Evolutionary conservation across 2,888 invertebrate species (phyloP), one percentile per base, ranked within the genome.

Genomic region (Serripes groenlandicus): DNA sequence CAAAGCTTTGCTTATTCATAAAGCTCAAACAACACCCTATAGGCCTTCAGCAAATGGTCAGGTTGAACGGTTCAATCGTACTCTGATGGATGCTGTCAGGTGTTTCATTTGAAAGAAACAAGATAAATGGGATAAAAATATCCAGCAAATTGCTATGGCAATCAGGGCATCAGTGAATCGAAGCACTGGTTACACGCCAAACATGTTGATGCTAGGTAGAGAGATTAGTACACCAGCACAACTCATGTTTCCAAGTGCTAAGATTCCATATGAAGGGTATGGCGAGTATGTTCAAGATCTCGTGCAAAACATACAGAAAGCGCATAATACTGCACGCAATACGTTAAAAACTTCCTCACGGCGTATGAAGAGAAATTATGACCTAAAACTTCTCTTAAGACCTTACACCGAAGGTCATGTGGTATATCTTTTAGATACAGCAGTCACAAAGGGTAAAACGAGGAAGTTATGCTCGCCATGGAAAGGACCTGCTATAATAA

Each of bases 331-430:
- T 2, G 75, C 79, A 15, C 23, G 75, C 11, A 23, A n/a, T 11
- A 30, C 11, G 1, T 28, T 79, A n/a, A n/a, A n/a, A n/a, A 54
- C 69, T 23, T 34, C 70, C 0, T 26, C 32, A 23, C 74, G 75
- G 18, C 2, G 64, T 0, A 74, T 74, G 68, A 73, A 78, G 49
- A 37, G 52, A 34, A 62, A 79, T n/a, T 73, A 78, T 58, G 78
- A 78, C 26, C 26, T 78, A n/a, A 64, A 52, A 23, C 18, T 64
- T n/a, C 35, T 60, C 11, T 28, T n/a, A n/a, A n/a, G n/a, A n/a
- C n/a, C n/a, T n/a, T n/a, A n/a, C n/a, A n/a, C n/a, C n/a, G n/a
- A n/a, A n/a, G n/a, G n/a, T n/a, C n/a, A n/a, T n/a, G n/a, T n/a
- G n/a, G n/a, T n/a, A n/a, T n/a, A n/a, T n/a, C n/a, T n/a, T n/a